Evolutionary conservation across 2,797 vertebrate species (phyloP), one percentile per base, ranked within the genome.

Genomic region (Malurus leucopterus): DNA sequence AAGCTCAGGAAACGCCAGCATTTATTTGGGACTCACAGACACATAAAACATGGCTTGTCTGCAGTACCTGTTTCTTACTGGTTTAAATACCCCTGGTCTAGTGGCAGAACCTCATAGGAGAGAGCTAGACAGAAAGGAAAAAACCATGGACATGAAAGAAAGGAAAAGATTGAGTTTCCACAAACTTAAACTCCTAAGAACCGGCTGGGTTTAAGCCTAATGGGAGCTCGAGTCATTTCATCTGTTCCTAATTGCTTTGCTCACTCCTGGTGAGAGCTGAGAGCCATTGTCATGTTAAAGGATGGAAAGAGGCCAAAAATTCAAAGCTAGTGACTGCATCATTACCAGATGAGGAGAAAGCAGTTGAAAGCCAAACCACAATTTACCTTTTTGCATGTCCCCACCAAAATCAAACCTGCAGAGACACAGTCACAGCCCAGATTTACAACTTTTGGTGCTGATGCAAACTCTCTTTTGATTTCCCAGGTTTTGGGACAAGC

Each of bases 221-320:
- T 46, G 73, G 91, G 74, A 94, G 32, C 69, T 69, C 68, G 77
- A 93, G 77, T 88, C 77, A 84, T 89, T 95, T 93, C 50, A 82
- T 79, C 68, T 86, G 61, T 71, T 95, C 83, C 85, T 92, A 94
- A 94, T 84, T 91, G 91, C 71, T 93, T 93, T 92, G 85, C 74
- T 91, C 77, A 68, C 89, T 84, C 63, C 93, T 82, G 93, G 83
- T 93, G 91, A 93, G 83, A 93, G 77, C 83, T 86, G 57, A 94
- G 89, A 88, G 83, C 77, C 74, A 92, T 32, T 89, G 91, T 93
- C 91, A 86, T 49, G 68, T 70, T 78, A 86, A 92, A 88, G 40
- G 32, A 92, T 89, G 85, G 87, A 89, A 93, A 62, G 57, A 79
- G 75, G 81, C 79, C 85, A 93, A 87, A 88, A 91, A 68, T 30